Base-by-base conservation (phyloP, 2,888 invertebrate genomes). In the Pristionchus fissidentatus region DNA sequence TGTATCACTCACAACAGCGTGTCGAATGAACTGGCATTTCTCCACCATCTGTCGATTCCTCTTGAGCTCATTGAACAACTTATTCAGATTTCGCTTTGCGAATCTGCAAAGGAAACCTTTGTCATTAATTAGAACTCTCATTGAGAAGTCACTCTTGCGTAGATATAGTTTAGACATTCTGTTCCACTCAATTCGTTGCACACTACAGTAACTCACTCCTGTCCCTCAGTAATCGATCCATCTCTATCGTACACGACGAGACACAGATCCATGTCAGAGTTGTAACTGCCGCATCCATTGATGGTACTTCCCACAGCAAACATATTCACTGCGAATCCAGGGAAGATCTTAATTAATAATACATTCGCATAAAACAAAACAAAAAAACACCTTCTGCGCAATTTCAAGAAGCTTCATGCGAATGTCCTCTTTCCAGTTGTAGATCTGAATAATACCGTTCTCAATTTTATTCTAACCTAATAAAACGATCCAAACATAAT, bases 241-340 rank as follows among this genome's bases (percentile, higher is more conserved):
- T 78, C 52, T 32, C 35, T 7, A 38, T 81, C 49, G 19, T 66
- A 38, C 32, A 83, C n/a, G 10, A 62, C 46, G 5, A 90, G 84
- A 78, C 92, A 92, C 70, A 92, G 84, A 66, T 92, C 92, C 88
- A 92, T 88, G 79, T 92, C 92, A 0, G 90, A 89, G 66, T 91
- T 91, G 85, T 85, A 91, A 19, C 88, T 84, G 15, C 92, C 92
- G 81, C 91, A 91, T 5, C 91, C 91, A 78, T 91, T 92, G 19
- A 92, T 84, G 0, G 91, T 92, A 4, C 90, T 90, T 13, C 90
- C 90, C 4, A 88, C 88, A 13, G 87, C 87, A 79, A 55, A 85
- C 73, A 86, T 62, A 10, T 43, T 41, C 60, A 80, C 80, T 38
- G 55, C 29, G 29, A 35, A 41, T 26, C 38, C 77, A 32, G 46